Evolutionary conservation across 1,140 invertebrate species (phyloP), one percentile per base, ranked within the genome.

Genomic region (Microplitis demolitor): DNA sequence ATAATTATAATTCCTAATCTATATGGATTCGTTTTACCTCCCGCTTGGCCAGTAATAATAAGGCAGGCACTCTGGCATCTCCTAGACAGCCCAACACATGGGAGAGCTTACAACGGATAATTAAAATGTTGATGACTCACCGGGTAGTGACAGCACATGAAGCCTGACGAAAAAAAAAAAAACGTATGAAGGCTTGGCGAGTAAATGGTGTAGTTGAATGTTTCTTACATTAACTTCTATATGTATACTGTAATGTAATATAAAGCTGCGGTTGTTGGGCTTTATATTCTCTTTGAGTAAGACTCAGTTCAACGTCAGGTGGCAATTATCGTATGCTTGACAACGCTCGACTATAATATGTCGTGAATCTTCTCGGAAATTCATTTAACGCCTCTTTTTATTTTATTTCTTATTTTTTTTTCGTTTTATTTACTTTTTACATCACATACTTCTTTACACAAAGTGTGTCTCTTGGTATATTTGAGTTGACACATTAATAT

Each of bases 311-410:
- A 50, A 6, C 33, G 63, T 72, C 62, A 66, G 70, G 62, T 72
- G 63, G 34, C 70, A 72, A 72, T 72, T 72, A 71, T 66, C 69
- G 50, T 66, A 39, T 31, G n/a, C 37, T 13, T 66, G 39, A 54
- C 24, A 53, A 16, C 16, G 68, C 37, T 54, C 13, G 35, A 50
- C 50, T 51, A 35, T 39, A 34, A 33, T 54, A 24, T 31, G 33
- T 34, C 35, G 56, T 60, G 63, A 64, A 72, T 66, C 35, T 64
- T 72, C 53, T 37, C 14, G 37, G 45, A 45, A 67, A 66, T 72
- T 72, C 37, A 72, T 24, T 67, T 67, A 66, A 60, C 70, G 58
- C 61, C 39, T 16, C n/a, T 16, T 16, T 34, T 33, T 62, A n/a
- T 64, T 64, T 45, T 33, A 14, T 39, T 45, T n/a, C n/a, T 4